A percentile compares a stretch with the other conserved stretches of the same genome.
Evolutionary conservation across 2,113 vertebrate species (phyloP).

Genomic region (Tympanuchus pallidicinctus): DNA sequence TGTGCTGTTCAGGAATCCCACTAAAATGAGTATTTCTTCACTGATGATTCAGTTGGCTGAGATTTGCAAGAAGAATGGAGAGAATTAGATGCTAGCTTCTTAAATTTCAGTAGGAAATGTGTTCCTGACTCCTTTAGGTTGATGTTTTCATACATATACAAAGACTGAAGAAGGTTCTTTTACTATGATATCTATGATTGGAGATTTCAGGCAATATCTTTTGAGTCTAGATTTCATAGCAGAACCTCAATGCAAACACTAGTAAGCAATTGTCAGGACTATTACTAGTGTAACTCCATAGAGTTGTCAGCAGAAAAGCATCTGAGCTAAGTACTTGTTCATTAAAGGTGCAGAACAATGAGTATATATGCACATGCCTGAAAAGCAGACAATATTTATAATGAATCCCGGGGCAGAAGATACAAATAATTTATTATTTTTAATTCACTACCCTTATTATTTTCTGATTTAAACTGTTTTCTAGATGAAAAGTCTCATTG

Average conservation of each 20-base stretch:
- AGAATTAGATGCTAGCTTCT: neutral
- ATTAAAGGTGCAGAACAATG: conserved; percentile 30
- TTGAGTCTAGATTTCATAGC: neutral
- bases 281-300: neutral
- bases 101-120: neutral
- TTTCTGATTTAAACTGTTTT: neutral
- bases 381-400: neutral
- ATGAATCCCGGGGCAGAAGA: neutral
- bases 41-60: neutral
- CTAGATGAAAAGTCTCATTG: neutral
- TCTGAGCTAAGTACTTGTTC: neutral
- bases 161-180: neutral
- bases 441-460: conserved; percentile 26
- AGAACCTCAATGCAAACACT: neutral
- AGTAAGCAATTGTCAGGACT: neutral
- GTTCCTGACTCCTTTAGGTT: neutral
- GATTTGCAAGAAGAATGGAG: neutral
- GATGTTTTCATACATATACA: neutral
- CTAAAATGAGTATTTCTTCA: conserved; percentile 5
- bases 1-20: neutral
- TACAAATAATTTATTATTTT: conserved; percentile 35
- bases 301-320: conserved; percentile 1
- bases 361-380: neutral
- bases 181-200: neutral
- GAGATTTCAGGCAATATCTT: neutral